A percentile compares a stretch with the other conserved stretches of the same genome.
Evolutionary conservation across 2,797 vertebrate species (phyloP).

Genomic region (Anguilla obscura): DNA sequence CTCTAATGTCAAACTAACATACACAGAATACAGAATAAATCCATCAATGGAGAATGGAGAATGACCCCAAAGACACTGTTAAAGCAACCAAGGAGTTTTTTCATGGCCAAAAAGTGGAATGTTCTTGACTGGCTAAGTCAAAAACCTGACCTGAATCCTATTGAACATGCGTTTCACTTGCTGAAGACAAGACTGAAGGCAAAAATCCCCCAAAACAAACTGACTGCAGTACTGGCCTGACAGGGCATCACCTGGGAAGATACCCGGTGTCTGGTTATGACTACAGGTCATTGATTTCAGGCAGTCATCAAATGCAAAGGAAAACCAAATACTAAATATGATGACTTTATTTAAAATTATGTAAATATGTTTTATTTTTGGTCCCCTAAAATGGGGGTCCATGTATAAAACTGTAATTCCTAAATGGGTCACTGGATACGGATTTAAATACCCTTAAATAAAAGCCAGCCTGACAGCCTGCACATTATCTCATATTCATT

Average conservation of each 20-base stretch:
- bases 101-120: neutral
- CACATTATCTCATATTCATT: neutral
- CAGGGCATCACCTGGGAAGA: neutral
- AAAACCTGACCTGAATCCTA: neutral
- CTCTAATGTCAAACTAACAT: too few species aligned
- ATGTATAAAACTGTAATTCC: too few species aligned
- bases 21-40: too few species aligned
- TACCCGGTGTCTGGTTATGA: neutral
- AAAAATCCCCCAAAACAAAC: neutral
- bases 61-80: neutral
- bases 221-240: neutral
- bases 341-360: neutral
- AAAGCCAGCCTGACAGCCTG: neutral
- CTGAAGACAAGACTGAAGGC: neutral
- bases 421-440: neutral
- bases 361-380: too few species aligned
- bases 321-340: neutral
- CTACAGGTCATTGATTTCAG: neutral
- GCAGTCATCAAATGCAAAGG: too few species aligned
- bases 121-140: neutral
- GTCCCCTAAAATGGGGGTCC: too few species aligned
- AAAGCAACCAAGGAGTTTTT: neutral
- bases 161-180: neutral
- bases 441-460: neutral
- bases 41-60: neutral